Evolutionary conservation across 2,797 vertebrate genomes (phyloP).

Genomic region (Anisognathus igniventris): DNA sequence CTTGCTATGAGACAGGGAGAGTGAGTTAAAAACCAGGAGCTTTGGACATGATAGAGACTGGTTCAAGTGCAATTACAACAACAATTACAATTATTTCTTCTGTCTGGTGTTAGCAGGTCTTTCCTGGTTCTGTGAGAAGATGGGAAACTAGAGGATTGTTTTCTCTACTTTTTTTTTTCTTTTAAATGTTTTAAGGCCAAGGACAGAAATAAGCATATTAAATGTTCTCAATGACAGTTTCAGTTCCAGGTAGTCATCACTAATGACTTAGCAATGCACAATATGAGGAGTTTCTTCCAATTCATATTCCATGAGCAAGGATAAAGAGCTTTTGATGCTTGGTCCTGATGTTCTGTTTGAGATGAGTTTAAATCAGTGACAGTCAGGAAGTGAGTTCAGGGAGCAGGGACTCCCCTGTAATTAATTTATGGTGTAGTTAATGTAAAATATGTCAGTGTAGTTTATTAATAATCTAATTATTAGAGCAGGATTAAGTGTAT

Average conservation of each 20-base stretch:
- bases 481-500: not conserved
- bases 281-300: not conserved
- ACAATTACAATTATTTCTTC: not conserved
- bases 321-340: not conserved
- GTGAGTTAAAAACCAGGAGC: not conserved
- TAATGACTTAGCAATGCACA: not conserved
- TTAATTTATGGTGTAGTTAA: not conserved
- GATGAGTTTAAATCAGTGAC: not conserved
- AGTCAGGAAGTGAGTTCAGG: not conserved
- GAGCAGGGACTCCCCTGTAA: not conserved
- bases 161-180: fast-evolving
- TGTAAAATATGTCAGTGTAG: not conserved
- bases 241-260: not conserved
- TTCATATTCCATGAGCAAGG: not conserved
- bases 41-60: not conserved
- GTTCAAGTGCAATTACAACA: not conserved
- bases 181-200: not conserved
- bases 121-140: not conserved
- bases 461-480: not conserved
- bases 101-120: not conserved
- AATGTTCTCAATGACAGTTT: not conserved
- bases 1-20: not conserved
- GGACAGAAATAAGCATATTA: not conserved
- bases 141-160: not conserved
- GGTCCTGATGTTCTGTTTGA: not conserved